phyloP scores from a whole-genome alignment of 2,113 vertebrate species.

The Thunnus maccoyii region DNA sequence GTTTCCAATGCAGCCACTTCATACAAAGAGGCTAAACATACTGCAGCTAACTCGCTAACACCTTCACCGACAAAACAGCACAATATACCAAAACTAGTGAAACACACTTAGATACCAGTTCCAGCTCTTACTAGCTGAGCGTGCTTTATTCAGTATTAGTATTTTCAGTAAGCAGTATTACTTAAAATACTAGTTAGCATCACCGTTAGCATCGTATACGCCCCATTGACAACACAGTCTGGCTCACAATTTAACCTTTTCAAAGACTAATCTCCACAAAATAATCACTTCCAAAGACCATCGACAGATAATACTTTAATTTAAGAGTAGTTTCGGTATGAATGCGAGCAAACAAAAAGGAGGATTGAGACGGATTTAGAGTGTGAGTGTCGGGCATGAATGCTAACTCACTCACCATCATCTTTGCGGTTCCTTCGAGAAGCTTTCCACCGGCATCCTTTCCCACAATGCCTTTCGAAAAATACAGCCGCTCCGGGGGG shows the following conservation, averaged over 20 bases:
- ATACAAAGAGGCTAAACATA: background rate
- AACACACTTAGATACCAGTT: background rate
- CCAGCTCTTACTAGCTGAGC: too few species aligned
- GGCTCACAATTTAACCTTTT: background rate
- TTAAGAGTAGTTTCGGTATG: accelerated
- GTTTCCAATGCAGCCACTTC: background rate
- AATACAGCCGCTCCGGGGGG: background rate
- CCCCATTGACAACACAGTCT: slow-evolving; percentile 57
- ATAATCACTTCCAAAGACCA: background rate
- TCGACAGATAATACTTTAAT: accelerated
- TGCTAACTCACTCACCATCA: slow-evolving; percentile 81
- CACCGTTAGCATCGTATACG: slow-evolving; percentile 46
- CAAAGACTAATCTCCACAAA: background rate
- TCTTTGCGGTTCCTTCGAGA: slow-evolving; percentile 82
- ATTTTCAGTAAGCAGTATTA: background rate
- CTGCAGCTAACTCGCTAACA: background rate
- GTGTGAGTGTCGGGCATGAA: background rate
- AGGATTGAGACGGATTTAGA: slow-evolving; percentile 73
- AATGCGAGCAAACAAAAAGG: accelerated
- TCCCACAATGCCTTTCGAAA: slow-evolving; percentile 79
- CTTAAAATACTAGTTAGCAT: slow-evolving; percentile 8
- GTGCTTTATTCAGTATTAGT: background rate
- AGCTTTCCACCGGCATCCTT: slow-evolving; percentile 62
- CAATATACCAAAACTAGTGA: too few species aligned
- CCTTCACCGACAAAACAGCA: background rate